phyloP scores from a whole-genome alignment of 2,888 invertebrate genomes.

The Epinotia demarniana region DNA sequence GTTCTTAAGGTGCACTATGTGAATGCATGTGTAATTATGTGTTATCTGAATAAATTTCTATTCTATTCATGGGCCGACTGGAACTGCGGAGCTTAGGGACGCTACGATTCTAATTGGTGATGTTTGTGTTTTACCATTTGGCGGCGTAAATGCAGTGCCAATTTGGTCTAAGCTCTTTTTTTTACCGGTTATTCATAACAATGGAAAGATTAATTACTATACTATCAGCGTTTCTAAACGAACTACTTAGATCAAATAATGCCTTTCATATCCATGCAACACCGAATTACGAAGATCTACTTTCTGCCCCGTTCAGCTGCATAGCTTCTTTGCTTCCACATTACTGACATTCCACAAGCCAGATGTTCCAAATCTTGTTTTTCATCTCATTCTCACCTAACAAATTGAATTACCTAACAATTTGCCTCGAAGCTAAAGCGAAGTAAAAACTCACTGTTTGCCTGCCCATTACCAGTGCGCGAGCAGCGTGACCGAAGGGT shows the following conservation, averaged over 20 bases:
- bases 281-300: background rate
- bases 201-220: background rate
- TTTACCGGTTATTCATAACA: background rate
- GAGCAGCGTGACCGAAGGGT: constrained; percentile 77
- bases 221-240: background rate
- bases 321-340: background rate
- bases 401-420: constrained; percentile 51
- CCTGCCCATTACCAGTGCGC: constrained; percentile 71
- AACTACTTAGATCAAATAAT: background rate
- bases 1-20: no score
- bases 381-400: constrained; percentile 47
- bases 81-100: no score
- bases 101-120: no score
- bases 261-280: background rate
- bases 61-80: no score
- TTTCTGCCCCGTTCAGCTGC: background rate
- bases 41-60: no score
- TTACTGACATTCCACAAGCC: constrained; percentile 28
- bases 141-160: no score
- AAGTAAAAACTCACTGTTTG: constrained; percentile 65
- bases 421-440: constrained; percentile 46
- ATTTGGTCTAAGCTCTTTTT: no score
- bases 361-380: constrained; percentile 37
- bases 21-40: no score
- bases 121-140: no score